Base-by-base conservation (phyloP, 2,797 vertebrate genomes). In the Leptoclinus maculatus region DNA sequence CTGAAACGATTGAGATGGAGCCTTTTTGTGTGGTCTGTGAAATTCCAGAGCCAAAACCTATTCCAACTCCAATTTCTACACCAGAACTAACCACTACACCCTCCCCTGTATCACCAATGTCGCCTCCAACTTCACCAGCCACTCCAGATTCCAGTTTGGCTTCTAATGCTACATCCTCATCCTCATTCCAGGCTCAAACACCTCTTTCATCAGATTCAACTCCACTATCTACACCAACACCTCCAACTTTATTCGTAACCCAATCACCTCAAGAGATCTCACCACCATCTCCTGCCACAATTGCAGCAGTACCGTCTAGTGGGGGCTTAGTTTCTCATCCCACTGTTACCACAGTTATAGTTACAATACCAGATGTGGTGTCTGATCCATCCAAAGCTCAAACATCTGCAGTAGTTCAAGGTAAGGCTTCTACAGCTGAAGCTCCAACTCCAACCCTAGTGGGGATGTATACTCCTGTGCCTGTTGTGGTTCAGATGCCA, bases 21-120 rank as follows among this genome's bases (percentile, higher is more conserved):
- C 89, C 93, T 41, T 90, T 93, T 58, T 90, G 84, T 87, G 91
- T 95, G 36, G 75, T 94, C 32, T 94, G 94, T 93, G 95, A 96
- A 90, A 89, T 95, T 73, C 92, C 94, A 78, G 84, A 91, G 43
- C 83, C 93, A 66, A 95, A 92, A 82, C 88, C 92, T 77, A 88
- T 91, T 81, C 88, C 90, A 84, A 88, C 87, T 79, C 89, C 94
- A 83, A 92, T 93, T 83, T 92, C 89, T 66, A 88, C 91, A 12
- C 91, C 92, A 71, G 92, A 93, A 76, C 84, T 94, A 68, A 94
- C 87, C 5, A 88, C 89, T 43, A 94, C 93, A 80, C 93, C 94
- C 63, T 92, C 93, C 3, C 85, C 93, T 19, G 66, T 94, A 62
- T 92, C 92, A 83, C 80, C 91, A 71, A 36, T 84, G 64, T 94